Evolutionary conservation across 2,888 invertebrate genomes (phyloP), one percentile per base, ranked within the genome.

Genomic region (Stomorhina lunata): DNA sequence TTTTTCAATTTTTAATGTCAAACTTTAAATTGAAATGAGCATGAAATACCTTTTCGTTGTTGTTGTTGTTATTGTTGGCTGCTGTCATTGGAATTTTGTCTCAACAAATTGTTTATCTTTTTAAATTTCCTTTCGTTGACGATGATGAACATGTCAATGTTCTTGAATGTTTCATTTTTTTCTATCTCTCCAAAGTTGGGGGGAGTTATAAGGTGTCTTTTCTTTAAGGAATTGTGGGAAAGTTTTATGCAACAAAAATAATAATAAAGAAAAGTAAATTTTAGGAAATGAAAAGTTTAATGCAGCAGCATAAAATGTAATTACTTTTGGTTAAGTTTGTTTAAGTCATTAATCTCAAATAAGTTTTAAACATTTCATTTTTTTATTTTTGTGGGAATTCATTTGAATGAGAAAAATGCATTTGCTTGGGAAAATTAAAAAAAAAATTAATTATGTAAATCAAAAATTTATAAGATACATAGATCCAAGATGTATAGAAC

Each of bases 121-220:
- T 15, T 43, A 27, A 63, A 63, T 43, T 63, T 63, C 43, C 61
- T 43, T 63, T 63, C 6, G 17, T 15, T 43, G n/a, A n/a, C n/a
- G 34, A 25, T 61, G 61, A 63, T 63, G 61, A 63, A 63, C 27
- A 63, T 25, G 61, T 43, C 40, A 40, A 43, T 63, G 61, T 22
- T 59, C n/a, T 59, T 29, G 2, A 55, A 15, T 17, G 6, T 32
- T 15, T 32, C 9, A 6, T 32, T 32, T 32, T 32, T 32, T 32
- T 32, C 32, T 32, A 6, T 17, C 15, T 55, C 4, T 22, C 32
- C 2, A 20, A 4, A 37, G 22, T 50, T 4, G 9, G 9, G 45
- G 45, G 15, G 22, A n/a, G 12, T 37, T 55, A 15, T 3, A 17
- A 29, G 55, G 37, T 4, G 25, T 4, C 4, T 4, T 32, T n/a